These are phyloP conservation scores for Natrix natrix DNA, from an alignment of 2,797 vertebrate genomes.

Conservation along the genomic window DNA sequence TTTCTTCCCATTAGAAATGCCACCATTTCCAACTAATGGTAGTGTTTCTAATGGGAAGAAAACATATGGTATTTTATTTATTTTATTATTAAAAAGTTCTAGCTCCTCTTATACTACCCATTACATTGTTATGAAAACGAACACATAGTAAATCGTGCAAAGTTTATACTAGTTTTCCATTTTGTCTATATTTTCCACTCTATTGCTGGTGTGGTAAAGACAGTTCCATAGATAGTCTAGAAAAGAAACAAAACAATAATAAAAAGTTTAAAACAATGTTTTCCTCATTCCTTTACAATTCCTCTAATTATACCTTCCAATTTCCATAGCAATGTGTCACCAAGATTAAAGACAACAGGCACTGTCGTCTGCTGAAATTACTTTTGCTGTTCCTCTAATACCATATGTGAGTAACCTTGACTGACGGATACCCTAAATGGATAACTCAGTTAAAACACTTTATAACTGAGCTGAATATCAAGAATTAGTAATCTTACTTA, in stretches of 20 bases:
- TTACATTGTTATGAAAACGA: background rate
- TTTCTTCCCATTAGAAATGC: no score
- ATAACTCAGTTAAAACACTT: slow-evolving; percentile 41
- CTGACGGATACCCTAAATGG: slow-evolving; percentile 47
- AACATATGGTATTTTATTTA: background rate
- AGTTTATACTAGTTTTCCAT: background rate
- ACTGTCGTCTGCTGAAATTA: slow-evolving; percentile 32
- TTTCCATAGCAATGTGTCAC: background rate
- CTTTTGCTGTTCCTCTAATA: slow-evolving; percentile 37
- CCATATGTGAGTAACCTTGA: slow-evolving; percentile 50
- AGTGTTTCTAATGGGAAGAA: background rate
- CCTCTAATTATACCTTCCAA: background rate
- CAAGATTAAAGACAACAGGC: slow-evolving; percentile 24
- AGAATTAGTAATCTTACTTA: slow-evolving; percentile 52
- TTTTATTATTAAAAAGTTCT: background rate
- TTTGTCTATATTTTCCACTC: background rate
- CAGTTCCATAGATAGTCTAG: background rate
- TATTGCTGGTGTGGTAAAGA: background rate
- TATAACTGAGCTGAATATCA: slow-evolving; percentile 35
- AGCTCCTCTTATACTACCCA: background rate
- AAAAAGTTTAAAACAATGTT: background rate
- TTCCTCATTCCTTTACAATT: background rate
- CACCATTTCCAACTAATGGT: no score
- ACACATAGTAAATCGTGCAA: background rate
- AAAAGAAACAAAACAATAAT: background rate